Conservation (phyloP, 2,888 invertebrate species). For the Ceriagrion tenellum region DNA sequence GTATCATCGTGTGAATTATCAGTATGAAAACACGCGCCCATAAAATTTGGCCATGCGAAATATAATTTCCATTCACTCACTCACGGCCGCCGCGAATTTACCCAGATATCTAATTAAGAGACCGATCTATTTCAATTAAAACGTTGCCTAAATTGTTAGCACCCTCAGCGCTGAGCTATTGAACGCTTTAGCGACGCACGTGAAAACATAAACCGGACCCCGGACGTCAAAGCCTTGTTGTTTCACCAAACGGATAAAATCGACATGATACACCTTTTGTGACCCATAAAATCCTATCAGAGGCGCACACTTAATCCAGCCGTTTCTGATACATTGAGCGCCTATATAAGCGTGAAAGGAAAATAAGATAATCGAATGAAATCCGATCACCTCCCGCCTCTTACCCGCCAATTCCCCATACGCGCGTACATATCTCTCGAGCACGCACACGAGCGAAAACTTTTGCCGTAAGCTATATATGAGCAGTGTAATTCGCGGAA, state of each 20-base stretch:
- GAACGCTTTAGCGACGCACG: not conserved
- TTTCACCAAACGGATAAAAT: not conserved
- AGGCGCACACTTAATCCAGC: not conserved
- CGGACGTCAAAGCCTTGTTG: not conserved
- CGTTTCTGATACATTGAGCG: not conserved
- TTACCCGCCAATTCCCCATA: not conserved
- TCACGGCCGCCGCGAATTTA: not conserved
- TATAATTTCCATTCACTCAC: too few relatives aligned
- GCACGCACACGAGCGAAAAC: not conserved
- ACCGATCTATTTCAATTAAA: not conserved
- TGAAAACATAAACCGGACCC: not conserved
- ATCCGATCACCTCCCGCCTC: not conserved
- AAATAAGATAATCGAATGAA: not conserved
- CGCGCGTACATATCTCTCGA: not conserved
- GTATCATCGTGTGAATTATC: too few relatives aligned
- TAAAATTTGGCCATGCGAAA: too few relatives aligned
- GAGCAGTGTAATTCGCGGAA: constrained; percentile 8
- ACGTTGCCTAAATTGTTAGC: not conserved
- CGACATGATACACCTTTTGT: not conserved
- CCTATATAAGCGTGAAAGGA: not conserved
- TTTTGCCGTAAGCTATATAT: not conserved
- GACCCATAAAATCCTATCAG: not conserved
- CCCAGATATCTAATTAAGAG: not conserved
- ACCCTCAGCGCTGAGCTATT: not conserved
- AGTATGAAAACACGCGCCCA: too few relatives aligned